Evolutionary conservation across 2,113 vertebrate genomes (phyloP), one percentile per base, ranked within the genome.

Genomic region (Phainopepla nitens): DNA sequence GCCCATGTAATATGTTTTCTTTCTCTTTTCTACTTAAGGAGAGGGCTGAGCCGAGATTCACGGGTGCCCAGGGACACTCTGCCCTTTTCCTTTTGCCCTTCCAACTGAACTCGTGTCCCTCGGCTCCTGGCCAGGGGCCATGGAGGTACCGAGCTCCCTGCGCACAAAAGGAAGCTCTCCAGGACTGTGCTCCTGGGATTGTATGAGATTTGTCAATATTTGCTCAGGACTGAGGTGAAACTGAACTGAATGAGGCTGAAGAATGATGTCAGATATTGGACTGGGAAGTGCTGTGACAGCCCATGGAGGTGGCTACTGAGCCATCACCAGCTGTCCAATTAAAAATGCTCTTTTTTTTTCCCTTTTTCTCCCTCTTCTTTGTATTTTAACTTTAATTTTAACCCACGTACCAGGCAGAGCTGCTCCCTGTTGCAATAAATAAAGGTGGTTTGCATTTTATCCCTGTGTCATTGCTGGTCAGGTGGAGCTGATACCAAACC

Each of bases 191-290:
- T 9, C 0, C 1, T 24, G 18, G 68, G 82, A 50, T 80, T 72
- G n/a, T 3, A 7, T 17, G 39, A 41, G 50, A 44, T 73, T 19
- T 61, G 58, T 54, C 86, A 94, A 80, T 58, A 66, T 95, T 90
- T 95, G 64, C 56, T 79, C 86, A 58, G 71, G 47, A 73, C 10
- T 72, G 85, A 93, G 90, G 79, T 83, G 82, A 69, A 80, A 79
- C 36, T 35, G 91, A 90, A 80, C 50, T 16, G 36, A 90, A 54
- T 6, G 44, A 88, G 60, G 39, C 64, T 73, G 49, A 61, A 60
- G 94, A 91, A 70, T 27, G 5, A 23, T 21, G 41, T 62, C 81
- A 50, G 65, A 1, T 54, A 9, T 5, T 31, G 70, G 69, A 13
- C 3, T 45, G 42, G 56, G 58, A 76, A 72, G 24, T 10, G 51